These are phyloP conservation scores for Melanerpes aurifrons DNA, from an alignment of 2,113 vertebrate species.

Conservation along the genomic window DNA sequence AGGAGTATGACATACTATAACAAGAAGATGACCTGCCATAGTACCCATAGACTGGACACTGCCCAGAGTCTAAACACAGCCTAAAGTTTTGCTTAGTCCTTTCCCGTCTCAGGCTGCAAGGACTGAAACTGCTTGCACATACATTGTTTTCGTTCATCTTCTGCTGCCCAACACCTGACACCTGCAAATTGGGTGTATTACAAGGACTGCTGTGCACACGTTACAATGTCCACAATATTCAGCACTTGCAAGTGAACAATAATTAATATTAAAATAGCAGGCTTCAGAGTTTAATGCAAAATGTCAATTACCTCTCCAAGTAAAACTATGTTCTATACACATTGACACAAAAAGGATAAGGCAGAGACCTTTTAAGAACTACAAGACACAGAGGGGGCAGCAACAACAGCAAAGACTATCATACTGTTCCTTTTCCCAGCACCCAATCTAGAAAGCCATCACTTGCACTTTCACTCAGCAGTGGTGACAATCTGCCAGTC, in stretches of 20 bases:
- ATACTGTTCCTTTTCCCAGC: background rate
- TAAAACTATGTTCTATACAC: background rate
- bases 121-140: background rate
- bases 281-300: background rate
- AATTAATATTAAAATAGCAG: constrained; percentile 22
- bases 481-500: background rate
- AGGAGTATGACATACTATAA: background rate
- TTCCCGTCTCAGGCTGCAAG: background rate
- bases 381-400: background rate
- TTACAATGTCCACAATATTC: background rate
- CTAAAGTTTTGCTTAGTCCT: background rate
- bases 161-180: background rate
- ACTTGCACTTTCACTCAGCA: background rate
- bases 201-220: fast-evolving
- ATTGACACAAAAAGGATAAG: background rate
- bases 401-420: background rate
- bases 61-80: background rate
- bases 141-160: background rate
- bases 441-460: background rate
- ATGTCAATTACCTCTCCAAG: background rate
- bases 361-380: background rate
- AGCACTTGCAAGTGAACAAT: background rate
- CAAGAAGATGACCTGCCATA: background rate
- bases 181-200: background rate
- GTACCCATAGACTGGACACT: background rate